Evolutionary conservation across 2,888 invertebrate species (phyloP), one percentile per base, ranked within the genome.

Genomic region (Cantharis rufa): DNA sequence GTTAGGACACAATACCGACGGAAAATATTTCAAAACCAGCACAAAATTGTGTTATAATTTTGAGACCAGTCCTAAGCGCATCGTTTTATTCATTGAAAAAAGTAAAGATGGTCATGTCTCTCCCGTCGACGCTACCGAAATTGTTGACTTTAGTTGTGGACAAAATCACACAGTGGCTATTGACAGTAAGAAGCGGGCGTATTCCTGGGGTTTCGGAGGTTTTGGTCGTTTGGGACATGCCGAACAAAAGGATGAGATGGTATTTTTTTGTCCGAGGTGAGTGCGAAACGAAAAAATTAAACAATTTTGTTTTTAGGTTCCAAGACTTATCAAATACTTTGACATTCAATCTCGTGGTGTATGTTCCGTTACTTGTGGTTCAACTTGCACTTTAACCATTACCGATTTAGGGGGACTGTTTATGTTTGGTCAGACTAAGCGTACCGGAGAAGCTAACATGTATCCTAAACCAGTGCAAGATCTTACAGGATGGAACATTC

Each of bases 121-220:
- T 9, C 95, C 96, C 0, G 92, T 98, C 3, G 94, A 94, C 81
- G 94, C 95, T 80, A 96, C 96, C 1, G 95, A 94, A 85, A 95
- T 98, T 75, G 93, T 95, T 0, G 96, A 97, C 85, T 94, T 98
- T 85, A 94, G 95, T 24, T 98, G 98, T 86, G 98, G 98, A 10
- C 93, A 93, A 82, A 96, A 97, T 88, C 98, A 98, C 84, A 94
- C 96, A 68, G 97, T 96, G 85, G 96, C 95, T 0, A 92, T 97
- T 80, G 98, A 98, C 85, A 94, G 95, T 0, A 94, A 94, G 86
- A 96, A 95, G 87, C 92, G 98, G 11, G 94, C 95, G 0, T 98
- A 92, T 88, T 96, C 97, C 72, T 98, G 98, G 98, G 98, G 98
- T 16, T 98, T 97, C 87, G 98, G 97, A 11, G 98, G 98, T 0